Evolutionary conservation across 2,113 vertebrate genomes (phyloP).

Genomic region (Scomber scombrus): DNA sequence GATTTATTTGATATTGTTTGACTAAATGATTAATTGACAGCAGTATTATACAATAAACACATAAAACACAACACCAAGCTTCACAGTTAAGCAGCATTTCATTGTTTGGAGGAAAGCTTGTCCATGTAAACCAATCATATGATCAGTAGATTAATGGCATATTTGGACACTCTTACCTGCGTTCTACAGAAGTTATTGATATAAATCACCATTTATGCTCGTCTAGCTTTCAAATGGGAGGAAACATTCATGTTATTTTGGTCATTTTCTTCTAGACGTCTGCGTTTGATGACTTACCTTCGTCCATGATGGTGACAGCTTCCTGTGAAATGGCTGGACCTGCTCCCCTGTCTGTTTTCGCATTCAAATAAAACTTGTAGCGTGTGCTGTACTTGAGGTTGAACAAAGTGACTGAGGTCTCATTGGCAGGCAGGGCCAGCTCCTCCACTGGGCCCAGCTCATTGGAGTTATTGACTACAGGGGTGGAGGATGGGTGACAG

Average conservation of each 20-base stretch:
- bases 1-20: too few relatives aligned
- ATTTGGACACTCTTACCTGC: conserved; percentile 9
- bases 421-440: conserved; percentile 91
- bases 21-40: neutral
- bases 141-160: neutral
- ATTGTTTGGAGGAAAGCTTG: neutral
- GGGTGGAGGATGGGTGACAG: conserved; percentile 57
- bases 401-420: conserved; percentile 91
- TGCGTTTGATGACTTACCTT: conserved; percentile 89
- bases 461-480: conserved; percentile 94
- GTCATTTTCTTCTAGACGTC: conserved; percentile 8
- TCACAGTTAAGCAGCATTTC: conserved; percentile 5
- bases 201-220: neutral
- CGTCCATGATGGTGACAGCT: conserved; percentile 91
- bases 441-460: conserved; percentile 92
- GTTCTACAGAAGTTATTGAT: neutral
- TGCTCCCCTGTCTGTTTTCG: conserved; percentile 89
- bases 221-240: neutral
- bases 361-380: conserved; percentile 97
- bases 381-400: conserved; percentile 95
- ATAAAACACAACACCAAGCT: neutral
- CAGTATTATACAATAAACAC: neutral
- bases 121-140: neutral
- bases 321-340: conserved; percentile 92
- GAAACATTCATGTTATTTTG: neutral